phyloP scores from a whole-genome alignment of 2,888 invertebrate genomes.

The Apamea sordens region DNA sequence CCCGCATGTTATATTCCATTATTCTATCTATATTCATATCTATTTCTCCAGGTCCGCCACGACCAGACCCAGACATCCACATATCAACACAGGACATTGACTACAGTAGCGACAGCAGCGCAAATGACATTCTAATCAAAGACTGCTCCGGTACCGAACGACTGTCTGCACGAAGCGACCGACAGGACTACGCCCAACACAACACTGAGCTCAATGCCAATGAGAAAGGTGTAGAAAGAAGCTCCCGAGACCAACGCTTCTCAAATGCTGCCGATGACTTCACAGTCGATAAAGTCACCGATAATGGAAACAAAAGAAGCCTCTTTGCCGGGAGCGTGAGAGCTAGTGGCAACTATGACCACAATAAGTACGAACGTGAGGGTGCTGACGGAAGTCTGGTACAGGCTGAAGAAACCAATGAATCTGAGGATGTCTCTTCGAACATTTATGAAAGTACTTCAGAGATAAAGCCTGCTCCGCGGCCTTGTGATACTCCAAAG shows the following conservation, averaged over 20 bases:
- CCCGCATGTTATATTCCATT: background rate
- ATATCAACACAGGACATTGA: background rate
- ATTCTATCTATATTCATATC: no score
- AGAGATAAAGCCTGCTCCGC: background rate
- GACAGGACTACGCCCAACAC: background rate
- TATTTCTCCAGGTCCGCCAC: background rate
- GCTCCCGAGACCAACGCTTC: fast-evolving
- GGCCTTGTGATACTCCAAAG: background rate
- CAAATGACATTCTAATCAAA: no score
- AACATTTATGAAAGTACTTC: background rate
- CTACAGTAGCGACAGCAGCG: background rate
- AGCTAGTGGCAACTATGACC: background rate
- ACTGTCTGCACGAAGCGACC: background rate
- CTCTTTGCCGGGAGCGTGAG: background rate
- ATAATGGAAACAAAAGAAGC: background rate
- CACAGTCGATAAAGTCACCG: background rate
- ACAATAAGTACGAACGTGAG: background rate
- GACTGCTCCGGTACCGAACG: background rate
- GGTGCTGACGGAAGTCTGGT: background rate
- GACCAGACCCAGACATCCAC: background rate
- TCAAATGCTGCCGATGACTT: no score
- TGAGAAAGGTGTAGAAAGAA: no score
- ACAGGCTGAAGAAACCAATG: background rate
- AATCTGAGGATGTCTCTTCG: background rate
- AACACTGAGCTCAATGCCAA: background rate